These are phyloP conservation scores for Pristionchus japonicus DNA, from an alignment of 2,888 invertebrate species.

Conservation along the genomic window DNA sequence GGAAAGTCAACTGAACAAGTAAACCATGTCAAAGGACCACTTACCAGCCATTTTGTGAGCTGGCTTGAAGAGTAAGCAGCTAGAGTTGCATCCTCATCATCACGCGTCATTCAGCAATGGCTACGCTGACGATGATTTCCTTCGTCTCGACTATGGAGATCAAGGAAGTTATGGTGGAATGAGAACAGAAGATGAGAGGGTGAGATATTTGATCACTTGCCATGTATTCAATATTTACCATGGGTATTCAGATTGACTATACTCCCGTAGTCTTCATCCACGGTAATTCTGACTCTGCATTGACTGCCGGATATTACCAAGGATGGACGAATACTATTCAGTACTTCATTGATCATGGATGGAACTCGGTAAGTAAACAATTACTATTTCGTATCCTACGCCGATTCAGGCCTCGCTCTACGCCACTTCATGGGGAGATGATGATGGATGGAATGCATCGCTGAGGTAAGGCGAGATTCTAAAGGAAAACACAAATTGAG, in stretches of 20 bases:
- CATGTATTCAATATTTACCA: neutral
- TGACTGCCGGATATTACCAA: slow-evolving; percentile 43
- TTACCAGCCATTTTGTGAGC: neutral
- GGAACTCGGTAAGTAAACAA: too few species aligned
- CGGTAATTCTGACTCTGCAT: slow-evolving; percentile 62
- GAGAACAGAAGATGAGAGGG: neutral
- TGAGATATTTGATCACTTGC: neutral
- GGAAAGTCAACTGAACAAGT: neutral
- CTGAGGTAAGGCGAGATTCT: neutral
- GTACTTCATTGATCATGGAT: slow-evolving; percentile 57
- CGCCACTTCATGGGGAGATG: slow-evolving; percentile 68
- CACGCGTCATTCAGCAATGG: slow-evolving; percentile 50
- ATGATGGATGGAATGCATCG: slow-evolving; percentile 51
- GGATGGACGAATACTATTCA: slow-evolving; percentile 57
- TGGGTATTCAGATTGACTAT: slow-evolving; percentile 8
- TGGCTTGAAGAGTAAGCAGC: slow-evolving; percentile 3
- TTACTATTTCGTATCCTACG: too few species aligned
- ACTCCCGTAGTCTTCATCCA: slow-evolving; percentile 60
- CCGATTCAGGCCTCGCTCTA: slow-evolving; percentile 62
- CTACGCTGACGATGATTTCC: slow-evolving; percentile 54
- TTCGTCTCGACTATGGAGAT: slow-evolving; percentile 56
- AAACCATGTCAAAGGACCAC: neutral
- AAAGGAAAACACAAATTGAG: too few species aligned
- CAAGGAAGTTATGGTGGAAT: slow-evolving; percentile 64
- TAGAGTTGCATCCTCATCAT: neutral